Conservation (phyloP, 2,888 invertebrate genomes). For the Phania funesta region DNA sequence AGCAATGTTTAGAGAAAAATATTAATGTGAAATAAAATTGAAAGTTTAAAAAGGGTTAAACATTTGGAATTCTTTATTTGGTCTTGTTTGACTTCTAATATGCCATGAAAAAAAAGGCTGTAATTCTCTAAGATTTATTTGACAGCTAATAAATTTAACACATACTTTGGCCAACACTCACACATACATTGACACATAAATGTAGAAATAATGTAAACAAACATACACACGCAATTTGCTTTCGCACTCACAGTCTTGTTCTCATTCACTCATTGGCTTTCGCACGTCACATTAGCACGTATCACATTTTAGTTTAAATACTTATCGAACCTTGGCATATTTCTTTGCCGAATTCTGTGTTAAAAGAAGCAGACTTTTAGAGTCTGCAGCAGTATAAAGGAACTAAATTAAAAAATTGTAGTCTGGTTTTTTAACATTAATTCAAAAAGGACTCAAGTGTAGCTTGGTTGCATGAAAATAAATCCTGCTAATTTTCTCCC, state of each 20-base stretch:
- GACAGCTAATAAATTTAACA: slow-evolving; percentile 79
- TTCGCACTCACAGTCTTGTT: not conserved
- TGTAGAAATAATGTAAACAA: slow-evolving; percentile 29
- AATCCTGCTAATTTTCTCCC: no score
- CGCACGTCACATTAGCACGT: slow-evolving; percentile 65
- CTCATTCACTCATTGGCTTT: slow-evolving; percentile 40
- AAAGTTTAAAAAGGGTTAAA: slow-evolving; percentile 59
- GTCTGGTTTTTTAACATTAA: not conserved
- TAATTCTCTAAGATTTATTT: slow-evolving; percentile 77
- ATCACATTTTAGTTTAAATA: slow-evolving; percentile 66
- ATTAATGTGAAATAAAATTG: slow-evolving; percentile 45
- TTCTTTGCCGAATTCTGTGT: slow-evolving; percentile 31
- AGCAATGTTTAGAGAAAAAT: not conserved
- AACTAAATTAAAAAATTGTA: not conserved
- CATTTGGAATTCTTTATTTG: slow-evolving; percentile 18
- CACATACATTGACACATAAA: not conserved
- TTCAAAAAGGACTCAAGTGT: no score
- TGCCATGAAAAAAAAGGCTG: slow-evolving; percentile 70
- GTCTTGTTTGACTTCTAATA: slow-evolving; percentile 46
- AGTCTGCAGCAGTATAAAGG: slow-evolving; percentile 2
- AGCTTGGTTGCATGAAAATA: no score
- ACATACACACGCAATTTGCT: slow-evolving; percentile 23
- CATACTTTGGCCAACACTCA: slow-evolving; percentile 70
- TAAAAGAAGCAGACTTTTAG: not conserved
- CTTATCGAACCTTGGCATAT: slow-evolving; percentile 60